These are phyloP conservation scores for Netelia virgata DNA, from an alignment of 2,888 invertebrate species.

Conservation along the genomic window DNA sequence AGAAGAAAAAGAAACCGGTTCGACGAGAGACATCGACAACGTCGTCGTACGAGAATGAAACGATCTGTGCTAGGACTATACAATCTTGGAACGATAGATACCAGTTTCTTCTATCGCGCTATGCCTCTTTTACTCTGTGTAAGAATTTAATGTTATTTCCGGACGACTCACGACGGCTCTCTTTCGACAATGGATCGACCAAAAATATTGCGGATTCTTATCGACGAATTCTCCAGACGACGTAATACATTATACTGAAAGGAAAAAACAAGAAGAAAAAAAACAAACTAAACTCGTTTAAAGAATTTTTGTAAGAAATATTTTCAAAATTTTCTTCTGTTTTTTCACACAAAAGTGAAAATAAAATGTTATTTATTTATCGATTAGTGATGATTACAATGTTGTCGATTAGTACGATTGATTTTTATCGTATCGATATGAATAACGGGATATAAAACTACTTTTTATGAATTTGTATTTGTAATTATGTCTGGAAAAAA, in stretches of 20 bases:
- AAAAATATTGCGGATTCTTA: background rate
- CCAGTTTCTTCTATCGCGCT: background rate
- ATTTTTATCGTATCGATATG: background rate
- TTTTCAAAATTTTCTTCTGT: no score
- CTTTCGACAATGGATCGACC: slow-evolving; percentile 18
- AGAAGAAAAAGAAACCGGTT: slow-evolving; percentile 15
- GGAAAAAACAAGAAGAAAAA: background rate
- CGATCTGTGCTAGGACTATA: background rate
- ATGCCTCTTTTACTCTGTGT: background rate
- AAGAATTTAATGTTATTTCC: slow-evolving; percentile 54
- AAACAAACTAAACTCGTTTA: no score
- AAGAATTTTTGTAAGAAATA: no score
- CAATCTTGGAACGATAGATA: background rate
- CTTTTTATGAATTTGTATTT: no score
- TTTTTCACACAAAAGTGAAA: no score
- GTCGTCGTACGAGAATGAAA: slow-evolving; percentile 31
- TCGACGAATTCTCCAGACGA: background rate
- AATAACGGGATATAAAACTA: background rate
- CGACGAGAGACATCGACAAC: slow-evolving; percentile 28
- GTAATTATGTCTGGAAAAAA: no score
- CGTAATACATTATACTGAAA: background rate
- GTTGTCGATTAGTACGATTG: background rate
- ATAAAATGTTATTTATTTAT: background rate
- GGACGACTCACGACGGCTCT: slow-evolving; percentile 15
- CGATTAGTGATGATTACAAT: background rate